Percentiles rank a stretch among this genome's conserved stretches.
Evolutionary conservation across 2,113 vertebrate genomes (phyloP).

Genomic region (Syngnathus floridae): DNA sequence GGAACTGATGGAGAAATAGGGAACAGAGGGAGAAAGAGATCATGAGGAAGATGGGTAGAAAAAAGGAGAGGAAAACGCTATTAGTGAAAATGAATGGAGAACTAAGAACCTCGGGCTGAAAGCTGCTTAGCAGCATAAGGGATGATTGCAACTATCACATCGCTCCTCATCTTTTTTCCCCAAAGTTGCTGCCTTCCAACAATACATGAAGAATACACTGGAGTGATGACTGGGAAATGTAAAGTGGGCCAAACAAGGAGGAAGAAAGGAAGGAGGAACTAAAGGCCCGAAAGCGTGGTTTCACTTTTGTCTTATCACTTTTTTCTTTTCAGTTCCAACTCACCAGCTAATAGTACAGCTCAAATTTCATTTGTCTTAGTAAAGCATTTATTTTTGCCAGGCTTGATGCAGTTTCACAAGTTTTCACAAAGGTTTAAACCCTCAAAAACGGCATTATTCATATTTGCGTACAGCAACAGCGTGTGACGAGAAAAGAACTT

Average conservation of each 20-base stretch:
- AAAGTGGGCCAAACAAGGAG: constrained; percentile 36
- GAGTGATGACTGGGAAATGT: constrained; percentile 21
- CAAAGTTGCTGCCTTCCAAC: constrained; percentile 25
- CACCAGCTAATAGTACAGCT: neutral
- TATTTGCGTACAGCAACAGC: too few species aligned
- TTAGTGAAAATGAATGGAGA: constrained; percentile 47
- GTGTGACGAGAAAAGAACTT: too few species aligned
- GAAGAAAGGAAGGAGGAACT: neutral
- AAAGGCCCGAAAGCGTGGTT: constrained; percentile 30
- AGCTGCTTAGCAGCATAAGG: constrained; percentile 44
- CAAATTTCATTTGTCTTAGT: neutral
- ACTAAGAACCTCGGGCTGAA: constrained; percentile 46
- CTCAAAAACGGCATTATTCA: too few species aligned
- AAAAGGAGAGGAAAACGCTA: constrained; percentile 37
- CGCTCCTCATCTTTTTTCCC: constrained; percentile 26
- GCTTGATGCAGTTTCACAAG: too few species aligned
- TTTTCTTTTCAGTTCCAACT: neutral
- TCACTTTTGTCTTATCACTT: constrained; percentile 21
- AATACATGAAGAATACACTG: constrained; percentile 26
- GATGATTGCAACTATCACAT: constrained; percentile 44
- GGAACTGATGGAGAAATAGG: constrained; percentile 27
- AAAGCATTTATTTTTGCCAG: too few species aligned
- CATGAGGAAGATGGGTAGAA: constrained; percentile 29
- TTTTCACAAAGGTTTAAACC: too few species aligned
- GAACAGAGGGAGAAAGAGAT: constrained; percentile 31